phyloP scores from a whole-genome alignment of 64 coral and sea anemone species.

The Stylophora pistillata region DNA sequence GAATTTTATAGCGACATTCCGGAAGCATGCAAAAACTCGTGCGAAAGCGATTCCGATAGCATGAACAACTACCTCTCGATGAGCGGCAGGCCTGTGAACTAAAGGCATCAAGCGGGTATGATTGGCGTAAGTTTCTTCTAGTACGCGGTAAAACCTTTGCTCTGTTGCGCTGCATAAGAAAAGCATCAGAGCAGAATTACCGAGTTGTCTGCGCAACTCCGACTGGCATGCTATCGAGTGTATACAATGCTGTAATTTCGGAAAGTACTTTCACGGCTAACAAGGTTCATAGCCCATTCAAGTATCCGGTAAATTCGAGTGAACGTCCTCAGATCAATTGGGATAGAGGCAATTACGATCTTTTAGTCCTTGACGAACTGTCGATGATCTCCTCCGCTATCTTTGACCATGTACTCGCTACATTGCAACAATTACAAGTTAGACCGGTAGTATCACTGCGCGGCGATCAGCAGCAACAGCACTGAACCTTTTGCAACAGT shows the following conservation, averaged over 20 bases:
- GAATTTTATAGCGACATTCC: too few relatives aligned
- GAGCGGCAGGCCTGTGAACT: too few relatives aligned
- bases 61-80: too few relatives aligned
- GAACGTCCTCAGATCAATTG: background rate
- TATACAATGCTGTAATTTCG: background rate
- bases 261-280: background rate
- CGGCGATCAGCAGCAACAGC: slow-evolving; percentile 54
- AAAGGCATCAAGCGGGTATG: too few relatives aligned
- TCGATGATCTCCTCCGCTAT: slow-evolving; percentile 32
- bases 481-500: slow-evolving; percentile 23
- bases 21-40: too few relatives aligned
- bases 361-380: slow-evolving; percentile 42
- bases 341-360: background rate
- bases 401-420: slow-evolving; percentile 36
- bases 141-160: too few relatives aligned
- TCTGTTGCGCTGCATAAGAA: too few relatives aligned
- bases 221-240: slow-evolving; percentile 5
- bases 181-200: too few relatives aligned
- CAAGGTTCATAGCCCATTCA: slow-evolving; percentile 29
- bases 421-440: slow-evolving; percentile 1
- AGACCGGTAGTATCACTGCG: slow-evolving; percentile 30
- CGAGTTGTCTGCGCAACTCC: slow-evolving; percentile 14
- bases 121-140: too few relatives aligned
- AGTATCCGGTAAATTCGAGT: background rate
- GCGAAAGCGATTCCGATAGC: too few relatives aligned